phyloP scores from a whole-genome alignment of 2,888 invertebrate species.

The Parnassius glacialis region DNA sequence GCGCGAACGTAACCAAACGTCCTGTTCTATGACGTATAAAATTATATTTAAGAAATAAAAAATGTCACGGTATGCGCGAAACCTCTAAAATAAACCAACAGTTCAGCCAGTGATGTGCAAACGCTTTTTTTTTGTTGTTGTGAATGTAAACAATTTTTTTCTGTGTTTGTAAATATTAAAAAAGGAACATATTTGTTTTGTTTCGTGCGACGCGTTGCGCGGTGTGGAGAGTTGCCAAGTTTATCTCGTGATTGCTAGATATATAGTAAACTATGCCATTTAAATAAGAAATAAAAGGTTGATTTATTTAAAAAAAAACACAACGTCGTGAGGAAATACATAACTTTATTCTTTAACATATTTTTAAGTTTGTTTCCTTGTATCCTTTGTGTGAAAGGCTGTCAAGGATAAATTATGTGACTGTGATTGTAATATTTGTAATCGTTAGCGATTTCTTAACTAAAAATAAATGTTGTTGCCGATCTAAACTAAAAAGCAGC shows the following conservation, averaged over 20 bases:
- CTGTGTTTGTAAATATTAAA: slow-evolving; percentile 13
- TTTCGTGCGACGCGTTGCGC: slow-evolving; percentile 9
- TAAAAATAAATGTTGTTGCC: too few relatives aligned
- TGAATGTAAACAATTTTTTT: slow-evolving; percentile 4
- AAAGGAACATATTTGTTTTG: slow-evolving; percentile 2
- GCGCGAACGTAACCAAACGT: slow-evolving; percentile 15
- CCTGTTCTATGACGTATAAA: neutral
- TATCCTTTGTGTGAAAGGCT: too few relatives aligned
- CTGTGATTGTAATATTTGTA: too few relatives aligned
- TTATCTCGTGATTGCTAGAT: slow-evolving; percentile 27
- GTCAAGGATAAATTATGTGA: too few relatives aligned
- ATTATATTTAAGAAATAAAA: slow-evolving; percentile 8
- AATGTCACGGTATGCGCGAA: slow-evolving; percentile 15
- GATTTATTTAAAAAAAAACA: neutral
- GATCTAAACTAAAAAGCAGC: too few relatives aligned
- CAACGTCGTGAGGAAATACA: too few relatives aligned
- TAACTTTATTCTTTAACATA: too few relatives aligned
- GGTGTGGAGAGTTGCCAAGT: slow-evolving; percentile 25
- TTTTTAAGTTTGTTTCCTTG: too few relatives aligned
- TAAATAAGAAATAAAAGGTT: neutral
- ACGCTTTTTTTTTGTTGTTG: slow-evolving; percentile 1
- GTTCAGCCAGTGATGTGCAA: neutral
- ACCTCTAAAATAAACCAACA: slow-evolving; percentile 15
- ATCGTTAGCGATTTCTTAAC: too few relatives aligned
- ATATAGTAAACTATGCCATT: slow-evolving; percentile 6